These are phyloP conservation scores for Sebastes schlegelii DNA, from an alignment of 2,113 vertebrate species.

Conservation along the genomic window DNA sequence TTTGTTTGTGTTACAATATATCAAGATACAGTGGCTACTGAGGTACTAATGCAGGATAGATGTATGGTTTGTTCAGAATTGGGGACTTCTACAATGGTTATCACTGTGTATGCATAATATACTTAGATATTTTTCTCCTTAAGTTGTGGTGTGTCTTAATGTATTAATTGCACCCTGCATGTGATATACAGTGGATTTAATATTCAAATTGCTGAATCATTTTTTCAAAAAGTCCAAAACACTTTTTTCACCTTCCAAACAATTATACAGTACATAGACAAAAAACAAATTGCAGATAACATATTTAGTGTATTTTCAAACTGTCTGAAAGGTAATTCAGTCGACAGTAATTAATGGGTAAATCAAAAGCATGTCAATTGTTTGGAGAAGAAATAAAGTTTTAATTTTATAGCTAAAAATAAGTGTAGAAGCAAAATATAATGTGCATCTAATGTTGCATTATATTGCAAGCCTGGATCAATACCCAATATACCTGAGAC, in stretches of 20 bases:
- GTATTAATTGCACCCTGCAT: constrained; percentile 72
- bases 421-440: constrained; percentile 42
- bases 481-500: constrained; percentile 36
- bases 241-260: constrained; percentile 38
- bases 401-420: constrained; percentile 13
- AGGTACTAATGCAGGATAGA: constrained; percentile 4
- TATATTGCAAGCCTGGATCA: constrained; percentile 37
- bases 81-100: constrained; percentile 79
- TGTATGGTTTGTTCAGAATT: neutral
- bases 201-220: constrained; percentile 3
- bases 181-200: constrained; percentile 29
- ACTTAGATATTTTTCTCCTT: constrained; percentile 9
- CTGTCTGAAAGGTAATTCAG: neutral
- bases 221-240: neutral
- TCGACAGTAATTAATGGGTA: neutral
- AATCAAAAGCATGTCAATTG: constrained; percentile 15
- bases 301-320: no score
- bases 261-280: neutral
- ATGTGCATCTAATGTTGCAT: constrained; percentile 57
- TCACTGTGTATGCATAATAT: constrained; percentile 28
- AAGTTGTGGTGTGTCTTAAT: constrained; percentile 41
- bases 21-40: constrained; percentile 7
- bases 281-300: neutral
- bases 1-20: constrained; percentile 5
- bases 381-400: constrained; percentile 34